Base-by-base conservation (phyloP, 2,797 vertebrate species). In the Eupleurogrammus muticus region DNA sequence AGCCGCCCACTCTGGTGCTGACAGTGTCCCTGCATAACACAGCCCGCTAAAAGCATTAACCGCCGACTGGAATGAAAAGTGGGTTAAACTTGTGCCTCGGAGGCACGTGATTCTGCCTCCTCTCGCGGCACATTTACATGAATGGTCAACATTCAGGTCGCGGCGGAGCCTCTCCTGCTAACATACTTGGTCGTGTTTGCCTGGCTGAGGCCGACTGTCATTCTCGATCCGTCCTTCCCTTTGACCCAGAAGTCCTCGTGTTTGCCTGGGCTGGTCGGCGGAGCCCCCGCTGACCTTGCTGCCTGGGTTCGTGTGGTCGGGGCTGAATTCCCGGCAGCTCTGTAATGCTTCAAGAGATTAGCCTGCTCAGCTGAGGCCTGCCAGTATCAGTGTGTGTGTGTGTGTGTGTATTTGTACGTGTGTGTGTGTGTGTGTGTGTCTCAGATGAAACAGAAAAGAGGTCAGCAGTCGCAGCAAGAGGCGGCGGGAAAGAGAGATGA, bases 341-440 rank as follows among this genome's bases (percentile, higher is more conserved):
- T 82, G 88, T 88, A 89, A 91, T 85, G 81, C 90, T 90, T 89
- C 48, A 70, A 70, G 82, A 90, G 92, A 92, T 93, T 93, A 94
- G 77, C 75, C 77, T 34, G 77, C 86, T 93, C 91, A 90, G 85
- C 89, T 90, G 87, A 93, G 91, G 82, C 82, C 77, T 79, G 69
- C 44, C 46, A 66, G 85, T 59, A 62, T 83, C 48, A n/a, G n/a
- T n/a, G n/a, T n/a, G n/a, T n/a, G n/a, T n/a, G n/a, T n/a, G 68
- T 23, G 67, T 40, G 63, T 49, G 68, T 46, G 73, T 78, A 68
- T 66, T 42, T 56, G 58, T 53, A 21, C 49, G 65, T 32, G 66
- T 16, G 62, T 46, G 75, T 50, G 48, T 35, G 28, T 40, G 62
- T 48, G 44, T 21, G 24, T 24, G 74, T 1, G 58, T 67, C 81